Percentiles rank a stretch among this genome's conserved stretches.
Evolutionary conservation across 2,113 vertebrate genomes (phyloP).

Genomic region (Eurypyga helias): DNA sequence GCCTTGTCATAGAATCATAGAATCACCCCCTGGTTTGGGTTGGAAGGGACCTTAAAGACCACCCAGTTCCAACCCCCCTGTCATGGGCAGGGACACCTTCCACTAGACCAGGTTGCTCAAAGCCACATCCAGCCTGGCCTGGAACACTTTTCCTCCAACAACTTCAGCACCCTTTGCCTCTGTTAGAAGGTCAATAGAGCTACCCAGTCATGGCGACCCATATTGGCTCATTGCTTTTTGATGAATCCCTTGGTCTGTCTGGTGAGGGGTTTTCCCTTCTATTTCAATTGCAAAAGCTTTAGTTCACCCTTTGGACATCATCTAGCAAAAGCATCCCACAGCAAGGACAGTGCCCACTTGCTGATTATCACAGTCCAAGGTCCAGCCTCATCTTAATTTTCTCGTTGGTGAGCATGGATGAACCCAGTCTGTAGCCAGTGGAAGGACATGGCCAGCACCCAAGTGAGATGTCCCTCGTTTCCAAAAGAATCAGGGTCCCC

Average conservation of each 20-base stretch:
- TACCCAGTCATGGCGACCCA: accelerated
- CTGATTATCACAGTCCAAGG: accelerated
- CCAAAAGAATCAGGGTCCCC: background rate
- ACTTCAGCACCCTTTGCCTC: background rate
- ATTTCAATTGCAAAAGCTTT: background rate
- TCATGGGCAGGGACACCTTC: too few species aligned
- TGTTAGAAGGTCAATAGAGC: accelerated
- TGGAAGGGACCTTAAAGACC: too few species aligned
- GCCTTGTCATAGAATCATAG: background rate
- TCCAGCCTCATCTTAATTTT: background rate
- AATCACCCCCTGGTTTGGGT: too few species aligned
- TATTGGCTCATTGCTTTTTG: background rate
- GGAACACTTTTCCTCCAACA: background rate
- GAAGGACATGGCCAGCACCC: background rate
- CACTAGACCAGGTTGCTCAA: too few species aligned
- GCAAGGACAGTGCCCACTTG: background rate
- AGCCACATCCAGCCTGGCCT: too few species aligned
- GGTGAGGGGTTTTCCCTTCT: background rate
- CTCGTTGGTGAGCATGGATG: background rate
- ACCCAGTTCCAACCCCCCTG: too few species aligned
- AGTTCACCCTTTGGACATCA: background rate
- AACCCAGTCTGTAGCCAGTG: background rate
- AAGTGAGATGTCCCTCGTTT: background rate
- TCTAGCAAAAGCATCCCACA: background rate
- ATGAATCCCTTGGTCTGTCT: background rate